Conservation (phyloP, 1,140 invertebrate species). For the Pseudomyrmex cubaensis region DNA sequence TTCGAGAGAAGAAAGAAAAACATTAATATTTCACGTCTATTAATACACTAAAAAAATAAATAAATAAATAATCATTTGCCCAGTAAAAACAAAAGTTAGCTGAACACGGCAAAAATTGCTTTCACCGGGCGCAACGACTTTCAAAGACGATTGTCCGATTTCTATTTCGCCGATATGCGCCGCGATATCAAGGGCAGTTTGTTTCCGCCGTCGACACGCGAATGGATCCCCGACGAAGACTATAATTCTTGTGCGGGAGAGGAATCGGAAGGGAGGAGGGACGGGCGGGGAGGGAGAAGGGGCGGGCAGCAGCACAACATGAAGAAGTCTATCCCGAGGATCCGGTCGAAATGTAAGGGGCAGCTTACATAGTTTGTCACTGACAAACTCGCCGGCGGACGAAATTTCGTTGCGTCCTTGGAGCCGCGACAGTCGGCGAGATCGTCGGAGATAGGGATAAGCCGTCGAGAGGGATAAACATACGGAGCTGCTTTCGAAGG, state of each 20-base stretch:
- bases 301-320: constrained; percentile 32
- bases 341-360: constrained; percentile 56
- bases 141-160: constrained; percentile 17
- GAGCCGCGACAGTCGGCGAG: constrained; percentile 48
- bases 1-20: background rate
- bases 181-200: constrained; percentile 52
- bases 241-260: constrained; percentile 56
- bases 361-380: constrained; percentile 56
- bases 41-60: background rate
- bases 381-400: constrained; percentile 57
- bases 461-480: constrained; percentile 38
- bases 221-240: constrained; percentile 46
- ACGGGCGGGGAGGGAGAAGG: constrained; percentile 17
- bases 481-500: constrained; percentile 15
- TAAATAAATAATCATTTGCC: too few relatives aligned
- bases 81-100: too few relatives aligned
- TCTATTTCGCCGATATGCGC: constrained; percentile 41
- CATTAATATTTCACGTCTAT: constrained; percentile 1
- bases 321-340: constrained; percentile 37
- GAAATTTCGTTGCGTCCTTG: constrained; percentile 57
- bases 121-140: constrained; percentile 5
- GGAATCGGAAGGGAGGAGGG: constrained; percentile 24
- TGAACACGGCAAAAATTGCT: background rate
- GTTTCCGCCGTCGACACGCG: constrained; percentile 52
- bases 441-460: constrained; percentile 56